These are phyloP conservation scores for Felis chaus DNA, from an alignment of 2,113 vertebrate genomes.

Conservation along the genomic window DNA sequence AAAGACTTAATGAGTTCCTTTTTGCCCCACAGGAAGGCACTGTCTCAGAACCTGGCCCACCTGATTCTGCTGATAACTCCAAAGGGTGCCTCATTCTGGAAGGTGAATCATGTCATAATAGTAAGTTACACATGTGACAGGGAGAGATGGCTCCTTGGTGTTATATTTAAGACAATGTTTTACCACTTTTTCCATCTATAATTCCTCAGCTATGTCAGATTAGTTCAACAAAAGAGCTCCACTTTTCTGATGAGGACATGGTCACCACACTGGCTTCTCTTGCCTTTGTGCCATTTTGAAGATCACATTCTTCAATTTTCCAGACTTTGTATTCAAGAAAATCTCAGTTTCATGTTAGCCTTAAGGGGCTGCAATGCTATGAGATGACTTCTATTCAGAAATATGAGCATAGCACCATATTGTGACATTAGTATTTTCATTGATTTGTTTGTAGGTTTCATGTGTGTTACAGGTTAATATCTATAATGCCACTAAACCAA, in stretches of 20 bases:
- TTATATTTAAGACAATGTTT: background rate
- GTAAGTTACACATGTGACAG: slow-evolving; percentile 77
- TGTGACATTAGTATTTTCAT: background rate
- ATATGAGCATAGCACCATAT: background rate
- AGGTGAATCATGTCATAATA: slow-evolving; percentile 83
- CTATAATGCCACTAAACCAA: background rate
- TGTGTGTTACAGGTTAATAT: background rate
- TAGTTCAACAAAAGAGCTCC: background rate
- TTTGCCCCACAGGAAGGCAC: slow-evolving; percentile 63
- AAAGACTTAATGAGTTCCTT: background rate
- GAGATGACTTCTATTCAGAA: background rate
- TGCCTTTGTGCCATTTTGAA: background rate
- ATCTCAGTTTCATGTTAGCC: background rate
- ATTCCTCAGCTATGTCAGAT: background rate
- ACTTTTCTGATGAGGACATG: background rate
- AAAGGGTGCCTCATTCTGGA: slow-evolving; percentile 56
- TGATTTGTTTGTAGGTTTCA: background rate
- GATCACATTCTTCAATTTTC: background rate
- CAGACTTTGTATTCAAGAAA: background rate
- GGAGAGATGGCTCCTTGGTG: background rate
- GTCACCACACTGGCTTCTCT: background rate
- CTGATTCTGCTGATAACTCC: slow-evolving; percentile 65
- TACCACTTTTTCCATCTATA: background rate
- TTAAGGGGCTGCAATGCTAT: background rate
- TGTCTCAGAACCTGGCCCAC: slow-evolving; percentile 31